Evolutionary conservation across 2,888 invertebrate species (phyloP).

Genomic region (Pammene aurita): DNA sequence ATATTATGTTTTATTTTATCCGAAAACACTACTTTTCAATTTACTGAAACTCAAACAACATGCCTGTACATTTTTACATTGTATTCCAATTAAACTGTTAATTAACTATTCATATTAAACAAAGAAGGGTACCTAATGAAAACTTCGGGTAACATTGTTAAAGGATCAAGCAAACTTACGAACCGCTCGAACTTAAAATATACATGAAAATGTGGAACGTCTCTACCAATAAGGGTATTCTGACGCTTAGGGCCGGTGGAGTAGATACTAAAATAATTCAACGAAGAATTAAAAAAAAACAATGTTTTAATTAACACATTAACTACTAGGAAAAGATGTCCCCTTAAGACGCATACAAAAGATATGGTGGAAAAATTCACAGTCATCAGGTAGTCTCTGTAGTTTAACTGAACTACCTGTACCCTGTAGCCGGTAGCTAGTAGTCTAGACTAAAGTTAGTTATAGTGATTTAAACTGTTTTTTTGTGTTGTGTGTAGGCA

Average conservation of each 20-base stretch:
- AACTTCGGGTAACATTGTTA: constrained; percentile 69
- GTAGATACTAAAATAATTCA: constrained; percentile 1
- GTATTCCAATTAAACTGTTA: constrained; percentile 64
- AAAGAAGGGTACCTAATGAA: constrained; percentile 58
- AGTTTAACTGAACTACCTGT: too few relatives aligned
- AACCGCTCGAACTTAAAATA: constrained; percentile 64
- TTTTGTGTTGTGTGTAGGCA: too few relatives aligned
- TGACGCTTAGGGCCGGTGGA: constrained; percentile 47
- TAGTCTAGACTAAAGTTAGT: too few relatives aligned
- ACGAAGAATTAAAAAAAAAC: background rate
- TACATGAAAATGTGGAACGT: constrained; percentile 67
- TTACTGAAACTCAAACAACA: constrained; percentile 7
- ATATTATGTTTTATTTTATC: constrained; percentile 1
- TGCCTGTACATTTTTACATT: constrained; percentile 41
- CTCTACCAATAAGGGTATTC: constrained; percentile 63
- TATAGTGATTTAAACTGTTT: too few relatives aligned
- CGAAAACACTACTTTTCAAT: constrained; percentile 17
- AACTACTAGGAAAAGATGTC: too few relatives aligned
- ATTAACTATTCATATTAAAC: constrained; percentile 68
- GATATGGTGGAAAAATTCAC: too few relatives aligned
- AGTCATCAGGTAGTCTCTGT: too few relatives aligned
- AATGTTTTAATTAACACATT: too few relatives aligned
- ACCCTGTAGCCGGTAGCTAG: too few relatives aligned
- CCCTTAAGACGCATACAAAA: too few relatives aligned
- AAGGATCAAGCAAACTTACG: constrained; percentile 64